Base-by-base conservation (phyloP, 2,888 invertebrate species). In the Plemyria rubiginata region DNA sequence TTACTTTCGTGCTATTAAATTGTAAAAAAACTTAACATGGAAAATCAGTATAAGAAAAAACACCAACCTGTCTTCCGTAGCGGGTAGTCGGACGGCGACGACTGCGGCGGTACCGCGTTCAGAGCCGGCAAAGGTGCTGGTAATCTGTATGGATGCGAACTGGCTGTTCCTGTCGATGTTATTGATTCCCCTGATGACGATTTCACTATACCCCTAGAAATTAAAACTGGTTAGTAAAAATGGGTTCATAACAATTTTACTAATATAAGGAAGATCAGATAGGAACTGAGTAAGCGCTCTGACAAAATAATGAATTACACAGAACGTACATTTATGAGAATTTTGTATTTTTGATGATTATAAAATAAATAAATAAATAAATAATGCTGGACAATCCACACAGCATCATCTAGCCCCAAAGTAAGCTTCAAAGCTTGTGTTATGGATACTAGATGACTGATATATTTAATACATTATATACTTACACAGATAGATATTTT, bases 11-110 rank as follows among this genome's bases (percentile, higher is more conserved):
- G 51, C 45, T 46, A 38, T 59, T 38, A 28, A 46, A 45, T 36
- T 11, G 15, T 5, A 22, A 4, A n/a, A 3, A 28, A 0, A 41
- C 13, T 40, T n/a, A 22, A 22, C 4, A 8, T 22, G 1, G 22
- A 12, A 28, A 28, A 28, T 0, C 48, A 48, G 2, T 6, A 13
- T 5, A n/a, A 32, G 8, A 28, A 2, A 12, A 13, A 13, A 36
- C 6, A 79, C 94, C 87, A 91, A 99, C 98, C 98, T 93, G 98
- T 98, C 94, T 99, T 99, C 77, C 98, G 91, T 49, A 99, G 94
- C 54, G 98, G 98, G 90, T 98, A 98, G 94, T 98, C 98, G 66
- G 90, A 83, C 67, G 87, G 81, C 58, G 90, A 81, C 68, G 86
- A 77, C 66, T 84, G 85, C 61, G 83, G 91, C 72, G 86, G 85